These are phyloP conservation scores for Cantharis lateralis DNA, from an alignment of 2,888 invertebrate genomes.

Conservation along the genomic window DNA sequence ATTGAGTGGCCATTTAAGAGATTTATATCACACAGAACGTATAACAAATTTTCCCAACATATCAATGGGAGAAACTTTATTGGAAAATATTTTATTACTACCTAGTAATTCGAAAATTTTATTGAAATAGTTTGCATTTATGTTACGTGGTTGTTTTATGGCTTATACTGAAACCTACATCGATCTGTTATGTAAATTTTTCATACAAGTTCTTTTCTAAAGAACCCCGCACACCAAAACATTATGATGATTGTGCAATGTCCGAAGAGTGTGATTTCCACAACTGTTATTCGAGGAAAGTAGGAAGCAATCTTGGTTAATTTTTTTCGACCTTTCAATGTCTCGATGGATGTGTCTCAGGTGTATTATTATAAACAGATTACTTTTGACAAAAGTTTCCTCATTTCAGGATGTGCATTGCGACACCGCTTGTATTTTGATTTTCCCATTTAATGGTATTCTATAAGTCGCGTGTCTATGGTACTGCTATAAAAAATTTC, in stretches of 20 bases:
- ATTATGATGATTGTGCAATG: too few species aligned
- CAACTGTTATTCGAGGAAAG: not conserved
- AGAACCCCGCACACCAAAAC: not conserved
- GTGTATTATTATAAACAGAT: not conserved
- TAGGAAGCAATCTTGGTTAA: not conserved
- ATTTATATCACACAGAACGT: conserved; percentile 7
- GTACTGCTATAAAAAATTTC: not conserved
- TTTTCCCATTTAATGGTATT: not conserved
- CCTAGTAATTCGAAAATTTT: not conserved
- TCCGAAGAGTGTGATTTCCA: too few species aligned
- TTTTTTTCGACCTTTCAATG: too few species aligned
- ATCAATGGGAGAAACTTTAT: not conserved
- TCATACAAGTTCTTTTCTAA: not conserved
- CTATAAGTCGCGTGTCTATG: not conserved
- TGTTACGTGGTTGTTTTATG: not conserved
- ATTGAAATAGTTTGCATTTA: not conserved
- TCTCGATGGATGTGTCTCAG: not conserved
- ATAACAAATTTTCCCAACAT: not conserved
- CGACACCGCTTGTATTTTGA: not conserved
- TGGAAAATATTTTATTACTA: not conserved
- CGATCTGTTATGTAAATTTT: not conserved
- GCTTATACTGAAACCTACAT: not conserved
- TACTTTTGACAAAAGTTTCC: not conserved
- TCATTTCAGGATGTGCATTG: not conserved
- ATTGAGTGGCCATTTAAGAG: not conserved